Percentiles rank a stretch among this genome's conserved stretches.
Conservation (phyloP, 2,888 invertebrate species). For the Drosophila anceps region DNA sequence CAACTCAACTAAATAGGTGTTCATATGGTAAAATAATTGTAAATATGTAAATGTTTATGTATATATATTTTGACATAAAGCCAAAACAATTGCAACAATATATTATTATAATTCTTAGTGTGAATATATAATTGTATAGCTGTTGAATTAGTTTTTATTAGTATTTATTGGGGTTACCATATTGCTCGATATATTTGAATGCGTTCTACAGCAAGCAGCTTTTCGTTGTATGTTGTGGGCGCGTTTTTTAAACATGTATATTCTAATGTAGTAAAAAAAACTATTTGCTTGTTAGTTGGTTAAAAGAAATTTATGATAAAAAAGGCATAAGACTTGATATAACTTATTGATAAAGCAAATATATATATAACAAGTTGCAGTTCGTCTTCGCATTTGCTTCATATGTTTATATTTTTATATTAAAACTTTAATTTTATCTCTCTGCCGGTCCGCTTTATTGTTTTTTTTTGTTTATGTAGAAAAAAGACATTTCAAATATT, state of each 20-base stretch:
- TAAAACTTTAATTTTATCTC: no score
- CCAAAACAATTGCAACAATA: background rate
- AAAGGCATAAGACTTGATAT: no score
- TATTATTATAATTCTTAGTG: background rate
- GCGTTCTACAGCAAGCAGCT: constrained; percentile 3
- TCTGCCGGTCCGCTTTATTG: no score
- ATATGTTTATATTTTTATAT: no score
- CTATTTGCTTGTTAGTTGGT: no score
- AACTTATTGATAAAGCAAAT: no score
- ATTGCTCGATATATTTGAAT: background rate
- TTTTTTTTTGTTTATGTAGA: no score
- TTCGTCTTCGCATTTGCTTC: no score
- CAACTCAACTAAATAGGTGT: background rate
- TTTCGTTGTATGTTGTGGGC: background rate
- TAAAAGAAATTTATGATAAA: no score
- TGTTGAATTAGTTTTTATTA: background rate
- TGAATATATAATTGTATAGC: background rate
- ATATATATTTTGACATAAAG: background rate
- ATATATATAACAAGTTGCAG: no score
- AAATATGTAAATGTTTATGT: background rate
- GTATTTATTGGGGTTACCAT: constrained; percentile 15
- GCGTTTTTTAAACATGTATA: background rate
- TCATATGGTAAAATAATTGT: background rate
- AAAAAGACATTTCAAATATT: no score
- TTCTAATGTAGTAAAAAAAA: no score